A percentile compares a stretch with the other conserved stretches of the same genome.
These are phyloP conservation scores for Galemys pyrenaicus DNA, from an alignment of 2,113 vertebrate genomes.

Conservation along the genomic window DNA sequence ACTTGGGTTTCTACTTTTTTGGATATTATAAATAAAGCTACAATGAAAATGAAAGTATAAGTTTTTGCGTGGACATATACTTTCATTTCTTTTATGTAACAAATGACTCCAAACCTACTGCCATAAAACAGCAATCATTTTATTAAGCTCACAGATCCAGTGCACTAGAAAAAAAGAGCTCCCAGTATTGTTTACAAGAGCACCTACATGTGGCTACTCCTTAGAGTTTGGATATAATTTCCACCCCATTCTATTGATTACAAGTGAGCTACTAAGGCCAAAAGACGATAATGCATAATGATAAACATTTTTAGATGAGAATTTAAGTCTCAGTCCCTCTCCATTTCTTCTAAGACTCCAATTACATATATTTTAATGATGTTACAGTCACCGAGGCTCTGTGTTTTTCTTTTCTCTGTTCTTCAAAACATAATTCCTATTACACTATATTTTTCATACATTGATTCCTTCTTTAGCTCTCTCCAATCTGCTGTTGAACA, in stretches of 20 bases:
- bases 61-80: too few species aligned
- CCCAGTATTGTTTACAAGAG: neutral
- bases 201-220: neutral
- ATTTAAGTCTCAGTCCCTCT: neutral
- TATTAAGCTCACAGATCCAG: neutral
- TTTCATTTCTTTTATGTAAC: too few species aligned
- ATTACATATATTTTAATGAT: neutral
- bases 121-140: neutral
- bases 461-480: neutral
- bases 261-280: neutral
- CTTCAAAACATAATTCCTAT: neutral
- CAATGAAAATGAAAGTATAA: too few species aligned
- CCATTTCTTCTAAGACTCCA: neutral
- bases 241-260: neutral
- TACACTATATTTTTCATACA: neutral
- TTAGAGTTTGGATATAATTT: neutral
- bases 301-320: neutral
- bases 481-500: neutral
- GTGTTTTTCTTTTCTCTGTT: neutral
- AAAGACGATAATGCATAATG: neutral
- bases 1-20: too few species aligned
- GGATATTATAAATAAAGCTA: too few species aligned
- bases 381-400: neutral
- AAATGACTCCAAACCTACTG: neutral
- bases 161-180: neutral